Evolutionary conservation across 2,888 invertebrate genomes (phyloP).

Genomic region (Arge pagana): DNA sequence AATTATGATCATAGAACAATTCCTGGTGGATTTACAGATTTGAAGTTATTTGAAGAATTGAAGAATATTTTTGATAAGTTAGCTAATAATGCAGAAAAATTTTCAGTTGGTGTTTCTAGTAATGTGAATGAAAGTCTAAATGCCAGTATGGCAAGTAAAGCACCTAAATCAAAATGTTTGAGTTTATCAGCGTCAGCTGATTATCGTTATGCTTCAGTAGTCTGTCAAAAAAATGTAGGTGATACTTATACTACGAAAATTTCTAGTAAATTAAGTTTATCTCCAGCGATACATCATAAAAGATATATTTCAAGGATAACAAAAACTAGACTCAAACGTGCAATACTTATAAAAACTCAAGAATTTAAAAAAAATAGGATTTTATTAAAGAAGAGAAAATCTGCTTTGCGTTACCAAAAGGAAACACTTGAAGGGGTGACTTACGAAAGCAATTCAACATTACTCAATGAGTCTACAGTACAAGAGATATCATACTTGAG

Average conservation of each 20-base stretch:
- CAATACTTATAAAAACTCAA: not conserved
- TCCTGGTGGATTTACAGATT: not conserved
- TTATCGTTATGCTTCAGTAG: not conserved
- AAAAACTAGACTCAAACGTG: not conserved
- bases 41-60: not conserved
- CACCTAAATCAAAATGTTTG: not conserved
- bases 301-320: not conserved
- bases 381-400: conserved; percentile 4
- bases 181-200: not conserved
- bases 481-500: no score
- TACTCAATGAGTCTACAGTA: no score
- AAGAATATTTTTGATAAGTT: not conserved
- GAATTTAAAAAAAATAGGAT: conserved; percentile 9
- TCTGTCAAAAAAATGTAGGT: not conserved
- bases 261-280: not conserved
- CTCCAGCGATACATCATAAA: not conserved
- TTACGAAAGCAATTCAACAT: not conserved
- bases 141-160: not conserved
- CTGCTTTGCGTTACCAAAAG: conserved; percentile 7
- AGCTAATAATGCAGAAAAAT: conserved; percentile 1
- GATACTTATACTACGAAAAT: not conserved
- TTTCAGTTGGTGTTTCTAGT: not conserved
- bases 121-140: conserved; percentile 2
- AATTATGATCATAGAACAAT: not conserved
- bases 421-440: conserved; percentile 14